These are phyloP conservation scores for Austrolebias charrua DNA, from an alignment of 2,797 vertebrate genomes.

Conservation along the genomic window DNA sequence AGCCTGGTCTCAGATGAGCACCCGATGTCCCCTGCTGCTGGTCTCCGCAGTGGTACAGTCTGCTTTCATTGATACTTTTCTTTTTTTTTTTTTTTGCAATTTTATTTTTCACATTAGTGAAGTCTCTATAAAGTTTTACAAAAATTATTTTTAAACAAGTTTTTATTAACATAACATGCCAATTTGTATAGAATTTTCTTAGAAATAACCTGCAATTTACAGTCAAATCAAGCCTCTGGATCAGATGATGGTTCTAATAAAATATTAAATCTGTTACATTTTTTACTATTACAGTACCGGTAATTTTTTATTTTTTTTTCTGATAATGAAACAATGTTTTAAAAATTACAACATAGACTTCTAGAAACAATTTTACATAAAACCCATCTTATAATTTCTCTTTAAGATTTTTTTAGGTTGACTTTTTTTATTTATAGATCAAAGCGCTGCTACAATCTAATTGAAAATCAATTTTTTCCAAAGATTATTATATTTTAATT, in stretches of 20 bases:
- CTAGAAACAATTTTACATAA: background rate
- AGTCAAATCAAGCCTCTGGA: too few species aligned
- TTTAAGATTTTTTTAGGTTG: background rate
- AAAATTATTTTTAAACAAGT: too few species aligned
- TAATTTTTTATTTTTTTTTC: background rate
- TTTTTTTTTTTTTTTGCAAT: too few species aligned
- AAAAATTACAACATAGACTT: background rate
- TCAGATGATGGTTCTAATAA: too few species aligned
- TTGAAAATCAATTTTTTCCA: too few species aligned
- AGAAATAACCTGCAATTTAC: too few species aligned
- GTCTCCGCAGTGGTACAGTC: constrained; percentile 84
- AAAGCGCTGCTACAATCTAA: background rate
- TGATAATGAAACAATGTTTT: background rate
- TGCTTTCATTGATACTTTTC: background rate
- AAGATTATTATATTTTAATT: too few species aligned
- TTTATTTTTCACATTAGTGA: too few species aligned
- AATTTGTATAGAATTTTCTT: too few species aligned
- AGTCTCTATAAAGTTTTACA: too few species aligned
- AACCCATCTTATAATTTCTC: background rate
- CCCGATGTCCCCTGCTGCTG: constrained; percentile 82
- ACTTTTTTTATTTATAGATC: background rate
- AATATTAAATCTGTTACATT: too few species aligned
- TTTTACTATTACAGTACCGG: background rate
- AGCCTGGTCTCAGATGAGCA: constrained; percentile 68
- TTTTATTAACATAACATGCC: too few species aligned